Base-by-base conservation (phyloP, 2,113 vertebrate genomes). In the Nannobrachium achirus region DNA sequence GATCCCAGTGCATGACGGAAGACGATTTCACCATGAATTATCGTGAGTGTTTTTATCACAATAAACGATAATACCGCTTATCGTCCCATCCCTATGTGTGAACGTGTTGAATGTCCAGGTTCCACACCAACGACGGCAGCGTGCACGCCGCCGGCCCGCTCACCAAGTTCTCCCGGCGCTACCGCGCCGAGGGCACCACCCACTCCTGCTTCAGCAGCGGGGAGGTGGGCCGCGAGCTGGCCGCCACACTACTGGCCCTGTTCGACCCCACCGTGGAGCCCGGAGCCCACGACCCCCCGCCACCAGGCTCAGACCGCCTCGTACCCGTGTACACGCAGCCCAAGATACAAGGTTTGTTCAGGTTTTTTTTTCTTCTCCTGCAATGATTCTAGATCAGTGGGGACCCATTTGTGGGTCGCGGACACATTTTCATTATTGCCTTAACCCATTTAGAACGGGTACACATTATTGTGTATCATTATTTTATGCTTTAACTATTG, bases 221-320 rank as follows among this genome's bases (percentile, higher is more conserved):
- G 76, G 95, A 99, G 77, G 84, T 98, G 53, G 97, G 98, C 15
- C 93, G 81, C 69, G 92, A 94, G 20, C 91, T 99, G 77, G 97
- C 97, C 2, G 81, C 82, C 15, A 67, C 52, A 6, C 71, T 99
- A 90, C 90, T 98, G 73, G 72, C 40, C 25, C 85, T 94, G 38
- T 93, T 98, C 6, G 96, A 96, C 81, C 94, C 95, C 4, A 92
- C 87, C 3, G 53, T 75, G 41, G 91, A 93, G 51, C 75, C 81
- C 11, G 3, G n/a, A 33, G 25, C 25, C 51, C 8, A 59, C 49
- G 0, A 46, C 88, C 9, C 70, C 9, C 70, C 81, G 0, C 70
- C 88, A 0, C 65, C 89, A 10, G 88, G 86, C 1, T 42, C 46
- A 8, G 92, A 94, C 7, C 84, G 66, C 15, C 93, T 96, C 14